Conservation (phyloP, 2,113 vertebrate genomes). For the Sylvilagus bachmani region DNA sequence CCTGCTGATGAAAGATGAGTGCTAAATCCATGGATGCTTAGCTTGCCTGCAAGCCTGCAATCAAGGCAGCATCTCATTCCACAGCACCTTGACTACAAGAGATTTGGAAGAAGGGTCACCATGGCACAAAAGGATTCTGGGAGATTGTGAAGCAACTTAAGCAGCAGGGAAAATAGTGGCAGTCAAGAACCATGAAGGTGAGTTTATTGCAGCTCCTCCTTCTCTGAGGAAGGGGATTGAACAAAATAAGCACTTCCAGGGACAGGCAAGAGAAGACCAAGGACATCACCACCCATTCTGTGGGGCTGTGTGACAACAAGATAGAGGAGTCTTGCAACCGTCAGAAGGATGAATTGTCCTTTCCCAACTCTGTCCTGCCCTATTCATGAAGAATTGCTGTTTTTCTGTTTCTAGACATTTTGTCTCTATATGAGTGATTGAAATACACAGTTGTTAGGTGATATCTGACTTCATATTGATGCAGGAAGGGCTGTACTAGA, state of each 20-base stretch:
- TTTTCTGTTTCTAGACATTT: neutral
- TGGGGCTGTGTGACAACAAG: neutral
- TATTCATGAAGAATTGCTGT: neutral
- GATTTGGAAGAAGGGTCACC: neutral
- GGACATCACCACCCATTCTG: too few relatives aligned
- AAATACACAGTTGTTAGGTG: neutral
- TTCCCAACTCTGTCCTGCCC: neutral
- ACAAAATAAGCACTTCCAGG: neutral
- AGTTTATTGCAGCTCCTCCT: neutral
- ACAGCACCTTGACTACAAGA: neutral
- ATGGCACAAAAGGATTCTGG: neutral
- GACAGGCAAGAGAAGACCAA: neutral
- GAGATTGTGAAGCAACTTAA: neutral
- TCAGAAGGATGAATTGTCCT: neutral
- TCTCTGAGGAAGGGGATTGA: neutral
- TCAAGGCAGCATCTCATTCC: neutral
- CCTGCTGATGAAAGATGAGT: conserved; percentile 40
- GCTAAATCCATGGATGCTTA: neutral
- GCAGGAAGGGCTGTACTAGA: neutral
- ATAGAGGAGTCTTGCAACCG: neutral
- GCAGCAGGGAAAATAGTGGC: neutral
- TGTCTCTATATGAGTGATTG: neutral
- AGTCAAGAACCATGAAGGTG: neutral
- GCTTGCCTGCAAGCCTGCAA: neutral
- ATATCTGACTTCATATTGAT: neutral